Evolutionary conservation across 2,113 vertebrate genomes (phyloP), one percentile per base, ranked within the genome.

Genomic region (Periophthalmus modestus): DNA sequence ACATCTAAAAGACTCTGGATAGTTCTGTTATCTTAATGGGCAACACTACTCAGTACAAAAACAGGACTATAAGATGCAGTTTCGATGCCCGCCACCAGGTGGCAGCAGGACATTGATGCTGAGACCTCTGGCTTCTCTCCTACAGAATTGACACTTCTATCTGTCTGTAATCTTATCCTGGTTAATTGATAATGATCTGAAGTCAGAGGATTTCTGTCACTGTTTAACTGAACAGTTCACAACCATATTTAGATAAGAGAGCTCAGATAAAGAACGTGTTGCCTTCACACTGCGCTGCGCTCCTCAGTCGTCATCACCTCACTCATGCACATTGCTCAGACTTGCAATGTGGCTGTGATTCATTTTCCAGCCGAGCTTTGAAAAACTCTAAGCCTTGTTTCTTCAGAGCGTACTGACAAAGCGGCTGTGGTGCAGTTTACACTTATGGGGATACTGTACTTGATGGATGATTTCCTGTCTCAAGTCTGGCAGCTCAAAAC

Each of bases 381-480:
- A 68, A 71, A 81, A 73, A 81, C 21, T 16, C 81, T 69, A 69
- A 71, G 77, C 71, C 69, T 59, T 0, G 48, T 77, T 78, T 81
- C 72, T 79, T 80, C 28, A 79, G 72, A 81, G 71, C 59, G 61
- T 67, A 80, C 57, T 69, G 73, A 86, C 82, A 84, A 85, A 87
- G 74, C 71, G 85, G 59, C 81, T 87, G 82, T 71, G 76, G 86
- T 78, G 79, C 52, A 36, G 43, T 84, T 89, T 87, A 87, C 83
- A 87, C 83, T 69, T 81, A 71, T 59, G 11, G 72, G 77, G 76
- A 83, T 84, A 85, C 78, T 85, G 76, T 83, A 86, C 73, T 76
- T 92, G 87, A 90, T 86, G 74, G 83, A 87, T 80, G 86, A 86
- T 86, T 88, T 89, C 85, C 83, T 82, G 86, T 82, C 86, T 79